Evolutionary conservation across 1,140 invertebrate species (phyloP).

Genomic region (Ganaspis sp.): DNA sequence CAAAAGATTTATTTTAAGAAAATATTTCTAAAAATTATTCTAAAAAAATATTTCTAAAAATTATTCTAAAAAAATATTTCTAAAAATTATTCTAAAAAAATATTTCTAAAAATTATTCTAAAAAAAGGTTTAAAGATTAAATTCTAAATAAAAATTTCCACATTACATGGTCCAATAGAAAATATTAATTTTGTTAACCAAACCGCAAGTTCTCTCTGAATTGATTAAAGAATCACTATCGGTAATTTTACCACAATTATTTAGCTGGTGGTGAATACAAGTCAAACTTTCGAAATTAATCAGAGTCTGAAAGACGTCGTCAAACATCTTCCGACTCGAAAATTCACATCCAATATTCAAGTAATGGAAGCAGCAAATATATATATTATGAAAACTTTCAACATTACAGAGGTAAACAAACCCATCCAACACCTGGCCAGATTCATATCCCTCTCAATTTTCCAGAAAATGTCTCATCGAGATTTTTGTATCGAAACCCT

Average conservation of each 20-base stretch:
- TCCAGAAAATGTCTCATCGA: neutral
- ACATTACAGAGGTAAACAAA: neutral
- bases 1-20: no score
- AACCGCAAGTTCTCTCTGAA: no score
- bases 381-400: neutral
- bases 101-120: no score
- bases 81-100: no score
- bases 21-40: no score
- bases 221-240: neutral
- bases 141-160: no score
- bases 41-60: no score
- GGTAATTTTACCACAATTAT: neutral
- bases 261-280: neutral
- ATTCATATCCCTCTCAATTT: neutral
- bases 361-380: neutral
- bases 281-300: neutral
- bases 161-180: no score
- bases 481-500: neutral
- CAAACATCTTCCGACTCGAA: slow-evolving; percentile 5
- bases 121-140: no score
- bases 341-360: neutral
- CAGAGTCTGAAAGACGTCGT: neutral
- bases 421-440: neutral
- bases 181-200: no score
- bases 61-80: no score